Base-by-base conservation (phyloP, 1,140 invertebrate species). In the Aplysia californica region DNA sequence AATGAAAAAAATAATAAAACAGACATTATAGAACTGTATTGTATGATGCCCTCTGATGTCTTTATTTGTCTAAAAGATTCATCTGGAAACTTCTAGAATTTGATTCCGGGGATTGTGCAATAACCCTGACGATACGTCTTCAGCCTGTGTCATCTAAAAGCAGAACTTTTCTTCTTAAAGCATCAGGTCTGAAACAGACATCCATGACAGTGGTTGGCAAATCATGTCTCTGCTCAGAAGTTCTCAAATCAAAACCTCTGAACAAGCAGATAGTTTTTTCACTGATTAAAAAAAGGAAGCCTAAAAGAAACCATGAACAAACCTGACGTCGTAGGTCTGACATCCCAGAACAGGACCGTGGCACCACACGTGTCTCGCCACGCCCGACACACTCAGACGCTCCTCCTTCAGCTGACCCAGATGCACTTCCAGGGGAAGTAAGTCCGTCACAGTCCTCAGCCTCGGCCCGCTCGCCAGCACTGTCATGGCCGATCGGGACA, bases 351-450 rank as follows among this genome's bases (percentile, higher is more conserved):
- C 36, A 33, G 85, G 77, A 68, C 87, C 88, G 80, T 92, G 92
- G 6, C 81, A 86, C 92, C 92, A 93, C 2, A 93, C 78, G 21
- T 90, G 86, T 44, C 87, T 80, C 65, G 90, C 89, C 15, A 92
- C 36, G 20, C 78, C 74, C 39, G 84, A 83, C 3, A 93, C 77
- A 66, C 91, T 87, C 21, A 78, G 69, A 4, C 86, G 79, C 79
- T 89, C 87, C 36, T 80, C 73, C 36, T 85, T 77, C 64, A 89
- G 89, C 1, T 85, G 77, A 35, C 89, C 90, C 18, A 92, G 59
- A 20, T 80, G 69, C n/a, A 85, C 79, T 33, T 80, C 76, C 36
- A 83, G 33, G 20, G 79, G 81, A 6, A 80, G 75, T n/a, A 76
- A 58, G 58, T 79, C 79, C 56, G 55, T 67, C 50, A 79, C 59